phyloP scores from a whole-genome alignment of 1,140 invertebrate genomes.

The Centruroides sculpturatus region DNA sequence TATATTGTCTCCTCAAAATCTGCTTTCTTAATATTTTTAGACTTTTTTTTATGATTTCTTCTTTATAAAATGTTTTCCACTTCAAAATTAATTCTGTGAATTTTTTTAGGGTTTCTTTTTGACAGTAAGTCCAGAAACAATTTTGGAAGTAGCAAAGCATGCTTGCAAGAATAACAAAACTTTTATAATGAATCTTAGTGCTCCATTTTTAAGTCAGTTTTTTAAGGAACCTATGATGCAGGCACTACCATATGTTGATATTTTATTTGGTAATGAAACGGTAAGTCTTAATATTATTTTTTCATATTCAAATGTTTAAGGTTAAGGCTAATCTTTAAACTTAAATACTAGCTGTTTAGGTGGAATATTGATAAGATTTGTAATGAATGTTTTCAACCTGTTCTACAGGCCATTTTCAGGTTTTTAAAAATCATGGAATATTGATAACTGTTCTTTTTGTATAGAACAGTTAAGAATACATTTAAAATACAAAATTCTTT shows the following conservation, averaged over 20 bases:
- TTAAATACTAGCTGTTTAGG: not conserved
- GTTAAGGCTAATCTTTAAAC: not conserved
- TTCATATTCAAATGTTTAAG: no score
- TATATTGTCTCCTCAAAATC: no score
- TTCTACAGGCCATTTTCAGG: no score
- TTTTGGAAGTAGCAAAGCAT: slow-evolving; percentile 65
- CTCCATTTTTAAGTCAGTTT: slow-evolving; percentile 85
- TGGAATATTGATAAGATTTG: not conserved
- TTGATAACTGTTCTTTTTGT: no score
- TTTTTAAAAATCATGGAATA: no score
- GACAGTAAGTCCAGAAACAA: slow-evolving; percentile 78
- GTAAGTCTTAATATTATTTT: not conserved
- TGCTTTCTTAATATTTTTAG: no score
- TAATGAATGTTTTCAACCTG: no score
- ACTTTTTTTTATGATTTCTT: no score
- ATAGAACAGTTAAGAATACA: no score
- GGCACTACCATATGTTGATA: slow-evolving; percentile 82
- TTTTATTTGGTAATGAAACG: slow-evolving; percentile 86
- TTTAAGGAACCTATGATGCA: slow-evolving; percentile 68
- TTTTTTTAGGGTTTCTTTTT: slow-evolving; percentile 81
- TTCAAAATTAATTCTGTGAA: no score
- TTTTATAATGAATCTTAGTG: slow-evolving; percentile 89
- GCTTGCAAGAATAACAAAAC: slow-evolving; percentile 52
- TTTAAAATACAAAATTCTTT: no score
- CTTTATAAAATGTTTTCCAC: no score